Evolutionary conservation across 2,888 invertebrate genomes (phyloP).

Genomic region (Tenthredo amoena): DNA sequence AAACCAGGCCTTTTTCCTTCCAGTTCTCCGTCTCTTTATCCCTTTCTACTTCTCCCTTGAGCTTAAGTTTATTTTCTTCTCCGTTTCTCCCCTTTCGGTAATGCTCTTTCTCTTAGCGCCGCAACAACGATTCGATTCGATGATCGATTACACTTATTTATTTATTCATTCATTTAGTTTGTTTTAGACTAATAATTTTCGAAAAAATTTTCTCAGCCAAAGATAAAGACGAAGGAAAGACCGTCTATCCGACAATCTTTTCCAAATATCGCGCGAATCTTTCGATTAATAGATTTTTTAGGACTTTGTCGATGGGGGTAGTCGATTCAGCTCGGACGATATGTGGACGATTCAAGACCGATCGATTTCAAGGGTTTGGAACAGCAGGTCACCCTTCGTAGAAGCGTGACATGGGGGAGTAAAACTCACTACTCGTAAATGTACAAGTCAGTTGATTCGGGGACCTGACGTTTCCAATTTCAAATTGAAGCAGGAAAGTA

Average conservation of each 20-base stretch:
- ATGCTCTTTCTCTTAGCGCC: neutral
- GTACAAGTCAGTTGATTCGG: constrained; percentile 7
- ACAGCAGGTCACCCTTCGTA: neutral
- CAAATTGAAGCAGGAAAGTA: neutral
- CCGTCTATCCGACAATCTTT: too few species aligned
- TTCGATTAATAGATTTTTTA: too few species aligned
- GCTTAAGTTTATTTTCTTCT: neutral
- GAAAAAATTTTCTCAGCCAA: too few species aligned
- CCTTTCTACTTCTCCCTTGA: neutral
- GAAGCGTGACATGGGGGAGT: neutral
- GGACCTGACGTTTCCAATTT: constrained; percentile 6
- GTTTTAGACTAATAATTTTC: neutral
- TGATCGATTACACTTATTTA: neutral
- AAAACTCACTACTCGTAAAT: neutral
- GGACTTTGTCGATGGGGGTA: too few species aligned
- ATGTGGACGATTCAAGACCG: neutral
- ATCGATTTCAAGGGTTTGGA: neutral
- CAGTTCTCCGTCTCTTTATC: neutral
- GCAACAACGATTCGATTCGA: neutral
- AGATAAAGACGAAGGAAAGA: too few species aligned
- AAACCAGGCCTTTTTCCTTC: neutral
- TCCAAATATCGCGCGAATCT: too few species aligned
- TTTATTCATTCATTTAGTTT: neutral
- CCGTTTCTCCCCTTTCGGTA: neutral
- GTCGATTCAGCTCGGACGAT: too few species aligned